These are phyloP conservation scores for Xestia xanthographa DNA, from an alignment of 2,888 invertebrate genomes.

Conservation along the genomic window DNA sequence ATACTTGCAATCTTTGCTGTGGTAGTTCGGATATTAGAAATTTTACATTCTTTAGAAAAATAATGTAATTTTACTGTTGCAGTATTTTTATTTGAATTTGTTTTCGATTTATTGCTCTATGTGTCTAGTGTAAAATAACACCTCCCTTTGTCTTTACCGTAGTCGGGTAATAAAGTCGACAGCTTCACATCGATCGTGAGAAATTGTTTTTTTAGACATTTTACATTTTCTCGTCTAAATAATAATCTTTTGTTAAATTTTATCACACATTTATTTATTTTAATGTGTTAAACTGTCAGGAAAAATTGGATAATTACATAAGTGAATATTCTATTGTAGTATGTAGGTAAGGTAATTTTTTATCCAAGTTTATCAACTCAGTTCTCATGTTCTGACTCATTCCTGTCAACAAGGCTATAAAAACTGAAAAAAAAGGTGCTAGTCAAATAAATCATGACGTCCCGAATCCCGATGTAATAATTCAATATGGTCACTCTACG, in stretches of 20 bases:
- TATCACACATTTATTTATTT: background rate
- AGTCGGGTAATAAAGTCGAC: background rate
- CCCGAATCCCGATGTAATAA: conserved; percentile 66
- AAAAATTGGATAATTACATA: background rate
- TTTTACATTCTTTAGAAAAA: conserved; percentile 1
- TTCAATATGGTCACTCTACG: conserved; percentile 71
- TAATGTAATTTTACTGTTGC: conserved; percentile 1
- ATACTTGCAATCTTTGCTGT: background rate
- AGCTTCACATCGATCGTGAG: conserved; percentile 20
- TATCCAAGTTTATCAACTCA: background rate
- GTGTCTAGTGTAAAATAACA: background rate
- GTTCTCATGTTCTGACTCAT: background rate
- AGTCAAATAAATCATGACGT: conserved; percentile 49
- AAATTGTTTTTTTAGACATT: background rate
- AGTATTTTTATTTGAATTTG: background rate
- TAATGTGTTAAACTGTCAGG: background rate
- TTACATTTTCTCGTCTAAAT: background rate
- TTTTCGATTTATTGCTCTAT: background rate
- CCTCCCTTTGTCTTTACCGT: background rate
- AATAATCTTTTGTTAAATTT: background rate
- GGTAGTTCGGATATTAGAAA: background rate
- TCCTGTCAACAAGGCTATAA: background rate
- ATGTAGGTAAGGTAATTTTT: background rate
- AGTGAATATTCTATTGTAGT: background rate
- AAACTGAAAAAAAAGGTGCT: conserved; percentile 5